A percentile compares a stretch with the other conserved stretches of the same genome.
Evolutionary conservation across 2,113 vertebrate species (phyloP).

Genomic region (Psophia crepitans): DNA sequence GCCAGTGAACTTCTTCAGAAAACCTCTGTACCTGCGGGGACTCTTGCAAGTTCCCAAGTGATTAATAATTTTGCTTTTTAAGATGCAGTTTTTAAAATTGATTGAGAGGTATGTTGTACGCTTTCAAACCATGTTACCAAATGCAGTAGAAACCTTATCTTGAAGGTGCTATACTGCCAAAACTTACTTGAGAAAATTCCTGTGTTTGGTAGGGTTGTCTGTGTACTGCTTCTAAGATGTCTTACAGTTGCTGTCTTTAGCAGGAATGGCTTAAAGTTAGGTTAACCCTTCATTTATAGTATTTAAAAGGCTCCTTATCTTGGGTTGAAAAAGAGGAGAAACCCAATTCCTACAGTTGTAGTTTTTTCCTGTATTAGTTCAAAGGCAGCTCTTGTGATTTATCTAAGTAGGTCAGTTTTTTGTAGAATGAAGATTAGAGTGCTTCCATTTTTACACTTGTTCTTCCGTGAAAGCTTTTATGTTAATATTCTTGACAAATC

Average conservation of each 20-base stretch:
- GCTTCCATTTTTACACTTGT: conserved; percentile 74
- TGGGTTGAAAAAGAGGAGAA: not conserved
- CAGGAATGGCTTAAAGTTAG: not conserved
- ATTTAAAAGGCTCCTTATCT: not conserved
- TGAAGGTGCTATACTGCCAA: not conserved
- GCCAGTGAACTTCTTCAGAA: not conserved
- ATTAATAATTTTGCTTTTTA: not conserved
- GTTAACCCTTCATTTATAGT: not conserved
- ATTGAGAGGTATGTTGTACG: not conserved
- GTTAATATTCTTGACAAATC: conserved; percentile 75
- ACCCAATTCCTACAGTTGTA: not conserved
- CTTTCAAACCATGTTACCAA: not conserved
- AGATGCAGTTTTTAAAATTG: not conserved
- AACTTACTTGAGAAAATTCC: not conserved
- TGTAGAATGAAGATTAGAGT: conserved; percentile 81
- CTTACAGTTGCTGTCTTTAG: not conserved
- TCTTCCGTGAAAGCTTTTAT: conserved; percentile 75
- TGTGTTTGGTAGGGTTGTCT: not conserved
- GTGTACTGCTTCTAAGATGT: not conserved
- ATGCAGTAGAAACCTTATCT: not conserved
- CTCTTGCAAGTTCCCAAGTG: not conserved
- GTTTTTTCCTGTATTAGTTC: not conserved
- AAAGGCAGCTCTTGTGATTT: conserved; percentile 18
- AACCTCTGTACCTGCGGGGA: not conserved
- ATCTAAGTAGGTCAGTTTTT: conserved; percentile 80